Conservation (phyloP, 2,113 vertebrate species). For the Coptodon rendalli region DNA sequence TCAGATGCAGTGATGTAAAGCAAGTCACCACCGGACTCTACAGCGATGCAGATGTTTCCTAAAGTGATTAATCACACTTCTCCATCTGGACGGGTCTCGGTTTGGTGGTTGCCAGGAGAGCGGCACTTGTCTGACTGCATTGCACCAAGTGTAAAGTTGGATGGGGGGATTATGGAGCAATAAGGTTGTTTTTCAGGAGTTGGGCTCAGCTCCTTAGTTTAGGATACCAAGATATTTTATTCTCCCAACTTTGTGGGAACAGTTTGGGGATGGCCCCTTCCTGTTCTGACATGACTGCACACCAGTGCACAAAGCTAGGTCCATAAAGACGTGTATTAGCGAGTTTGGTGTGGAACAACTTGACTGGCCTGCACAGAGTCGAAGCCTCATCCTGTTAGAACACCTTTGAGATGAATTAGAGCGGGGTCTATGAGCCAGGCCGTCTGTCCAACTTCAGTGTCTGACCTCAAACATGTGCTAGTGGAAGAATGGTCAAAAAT, state of each 20-base stretch:
- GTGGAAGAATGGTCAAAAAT: rapidly evolving
- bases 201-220: neutral
- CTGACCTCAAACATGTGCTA: neutral
- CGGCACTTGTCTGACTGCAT: neutral
- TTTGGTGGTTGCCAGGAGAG: neutral
- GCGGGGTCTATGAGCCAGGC: rapidly evolving
- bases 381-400: neutral
- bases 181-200: neutral
- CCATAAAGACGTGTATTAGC: neutral
- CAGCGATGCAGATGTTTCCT: neutral
- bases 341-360: neutral
- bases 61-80: neutral
- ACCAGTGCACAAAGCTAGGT: neutral
- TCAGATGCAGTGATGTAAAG: neutral
- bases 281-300: neutral
- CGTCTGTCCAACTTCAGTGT: rapidly evolving
- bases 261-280: neutral
- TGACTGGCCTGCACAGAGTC: neutral
- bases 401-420: neutral
- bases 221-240: neutral
- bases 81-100: neutral
- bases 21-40: neutral
- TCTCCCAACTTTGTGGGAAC: neutral
- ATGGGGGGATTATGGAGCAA: neutral
- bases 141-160: neutral